Evolutionary conservation across 2,797 vertebrate species (phyloP).

Genomic region (Alectoris magna): DNA sequence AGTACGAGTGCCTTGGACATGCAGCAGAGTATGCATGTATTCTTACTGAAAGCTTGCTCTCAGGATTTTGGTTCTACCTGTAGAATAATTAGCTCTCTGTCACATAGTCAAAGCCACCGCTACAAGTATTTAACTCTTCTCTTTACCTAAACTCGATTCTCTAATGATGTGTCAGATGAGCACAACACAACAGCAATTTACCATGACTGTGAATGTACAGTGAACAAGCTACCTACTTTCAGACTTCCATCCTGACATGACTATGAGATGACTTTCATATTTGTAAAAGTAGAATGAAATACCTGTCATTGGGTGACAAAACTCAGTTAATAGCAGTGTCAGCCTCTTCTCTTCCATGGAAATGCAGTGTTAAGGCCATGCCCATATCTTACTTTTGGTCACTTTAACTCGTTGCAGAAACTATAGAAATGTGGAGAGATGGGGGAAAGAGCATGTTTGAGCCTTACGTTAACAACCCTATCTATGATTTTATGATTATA

Average conservation of each 20-base stretch:
- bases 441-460: constrained; percentile 11
- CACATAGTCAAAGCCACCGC: background rate
- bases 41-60: background rate
- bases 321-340: background rate
- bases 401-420: background rate
- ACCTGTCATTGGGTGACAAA: background rate
- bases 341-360: background rate
- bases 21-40: background rate
- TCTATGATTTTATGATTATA: no score
- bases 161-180: background rate
- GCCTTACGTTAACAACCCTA: constrained; percentile 47
- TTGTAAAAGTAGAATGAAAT: background rate
- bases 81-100: background rate
- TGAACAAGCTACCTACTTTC: background rate
- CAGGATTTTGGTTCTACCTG: background rate
- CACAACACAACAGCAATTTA: background rate
- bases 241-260: background rate
- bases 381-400: background rate
- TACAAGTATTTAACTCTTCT: background rate
- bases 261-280: background rate
- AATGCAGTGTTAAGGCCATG: background rate
- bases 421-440: background rate
- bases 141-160: background rate
- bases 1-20: background rate
- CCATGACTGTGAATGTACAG: accelerated